Percentiles rank a stretch among this genome's conserved stretches.
These are phyloP conservation scores for Anarsia innoxiella DNA, from an alignment of 2,888 invertebrate species.

Conservation along the genomic window DNA sequence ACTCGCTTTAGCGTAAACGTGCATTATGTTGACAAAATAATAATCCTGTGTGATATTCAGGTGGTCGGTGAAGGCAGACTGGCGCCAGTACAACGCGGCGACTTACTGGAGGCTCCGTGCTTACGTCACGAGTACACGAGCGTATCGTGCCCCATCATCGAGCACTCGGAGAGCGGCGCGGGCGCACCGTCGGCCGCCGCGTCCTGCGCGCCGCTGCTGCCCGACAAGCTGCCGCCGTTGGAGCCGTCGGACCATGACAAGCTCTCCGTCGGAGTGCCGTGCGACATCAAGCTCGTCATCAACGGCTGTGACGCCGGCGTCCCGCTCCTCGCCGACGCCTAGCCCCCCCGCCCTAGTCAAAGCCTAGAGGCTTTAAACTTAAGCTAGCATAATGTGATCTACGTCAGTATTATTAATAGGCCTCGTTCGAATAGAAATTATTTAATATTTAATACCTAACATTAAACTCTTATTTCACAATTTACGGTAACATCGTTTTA, in stretches of 20 bases:
- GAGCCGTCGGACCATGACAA: constrained; percentile 8
- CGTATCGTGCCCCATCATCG: constrained; percentile 84
- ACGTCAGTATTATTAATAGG: constrained; percentile 71
- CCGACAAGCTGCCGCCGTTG: constrained; percentile 9
- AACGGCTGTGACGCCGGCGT: constrained; percentile 59
- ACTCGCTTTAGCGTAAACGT: too few species aligned
- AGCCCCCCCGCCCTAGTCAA: constrained; percentile 38
- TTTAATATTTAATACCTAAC: constrained; percentile 76
- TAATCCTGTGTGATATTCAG: constrained; percentile 44
- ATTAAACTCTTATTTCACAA: constrained; percentile 76
- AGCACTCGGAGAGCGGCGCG: constrained; percentile 49
- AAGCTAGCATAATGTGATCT: constrained; percentile 52
- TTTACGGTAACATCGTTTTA: constrained; percentile 75
- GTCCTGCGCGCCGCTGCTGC: constrained; percentile 11
- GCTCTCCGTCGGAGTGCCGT: constrained; percentile 15
- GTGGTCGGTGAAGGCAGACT: constrained; percentile 76
- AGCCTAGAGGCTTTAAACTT: constrained; percentile 9
- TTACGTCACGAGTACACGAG: constrained; percentile 72
- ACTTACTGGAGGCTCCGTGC: constrained; percentile 64
- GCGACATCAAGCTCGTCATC: constrained; percentile 58
- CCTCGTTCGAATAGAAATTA: constrained; percentile 59
- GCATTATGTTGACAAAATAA: too few species aligned
- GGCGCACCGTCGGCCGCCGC: constrained; percentile 14
- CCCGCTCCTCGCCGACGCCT: constrained; percentile 57
- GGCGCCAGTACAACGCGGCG: constrained; percentile 62